These are phyloP conservation scores for Melipona bicolor DNA, from an alignment of 2,888 invertebrate species.

Conservation along the genomic window DNA sequence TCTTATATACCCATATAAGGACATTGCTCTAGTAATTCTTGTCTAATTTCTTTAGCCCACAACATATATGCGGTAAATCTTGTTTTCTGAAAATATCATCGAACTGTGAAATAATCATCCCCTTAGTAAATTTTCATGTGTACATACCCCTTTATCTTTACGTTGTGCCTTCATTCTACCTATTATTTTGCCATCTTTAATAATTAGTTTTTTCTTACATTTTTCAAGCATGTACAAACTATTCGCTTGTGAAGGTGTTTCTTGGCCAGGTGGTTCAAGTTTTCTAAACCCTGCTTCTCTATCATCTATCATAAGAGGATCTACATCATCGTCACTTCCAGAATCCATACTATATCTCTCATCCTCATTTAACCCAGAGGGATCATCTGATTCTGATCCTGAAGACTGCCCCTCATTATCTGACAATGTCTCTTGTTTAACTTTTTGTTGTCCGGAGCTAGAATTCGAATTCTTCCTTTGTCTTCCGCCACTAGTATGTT, in stretches of 20 bases:
- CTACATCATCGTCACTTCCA: slow-evolving; percentile 81
- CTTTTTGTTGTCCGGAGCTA: slow-evolving; percentile 61
- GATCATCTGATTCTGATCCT: slow-evolving; percentile 80
- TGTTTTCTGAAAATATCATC: slow-evolving; percentile 85
- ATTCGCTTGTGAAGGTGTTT: slow-evolving; percentile 85
- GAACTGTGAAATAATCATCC: slow-evolving; percentile 40
- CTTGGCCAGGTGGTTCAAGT: slow-evolving; percentile 84
- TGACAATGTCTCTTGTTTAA: slow-evolving; percentile 75
- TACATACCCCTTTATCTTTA: slow-evolving; percentile 90
- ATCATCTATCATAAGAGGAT: slow-evolving; percentile 83
- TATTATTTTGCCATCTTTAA: slow-evolving; percentile 88
- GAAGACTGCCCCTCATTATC: slow-evolving; percentile 82
- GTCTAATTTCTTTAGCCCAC: slow-evolving; percentile 94
- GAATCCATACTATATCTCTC: slow-evolving; percentile 80
- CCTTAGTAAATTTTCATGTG: slow-evolving; percentile 41
- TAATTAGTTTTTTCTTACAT: slow-evolving; percentile 89
- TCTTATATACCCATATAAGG: slow-evolving; percentile 88
- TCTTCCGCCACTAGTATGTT: slow-evolving; percentile 58
- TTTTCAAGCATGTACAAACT: slow-evolving; percentile 93
- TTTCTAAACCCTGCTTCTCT: slow-evolving; percentile 85
- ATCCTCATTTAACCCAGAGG: slow-evolving; percentile 76
- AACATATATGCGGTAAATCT: slow-evolving; percentile 95
- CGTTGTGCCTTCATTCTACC: slow-evolving; percentile 91
- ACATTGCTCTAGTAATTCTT: slow-evolving; percentile 89
- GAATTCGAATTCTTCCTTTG: slow-evolving; percentile 76